Conservation (phyloP, 2,113 vertebrate genomes). For the Hyperoodon ampullatus region DNA sequence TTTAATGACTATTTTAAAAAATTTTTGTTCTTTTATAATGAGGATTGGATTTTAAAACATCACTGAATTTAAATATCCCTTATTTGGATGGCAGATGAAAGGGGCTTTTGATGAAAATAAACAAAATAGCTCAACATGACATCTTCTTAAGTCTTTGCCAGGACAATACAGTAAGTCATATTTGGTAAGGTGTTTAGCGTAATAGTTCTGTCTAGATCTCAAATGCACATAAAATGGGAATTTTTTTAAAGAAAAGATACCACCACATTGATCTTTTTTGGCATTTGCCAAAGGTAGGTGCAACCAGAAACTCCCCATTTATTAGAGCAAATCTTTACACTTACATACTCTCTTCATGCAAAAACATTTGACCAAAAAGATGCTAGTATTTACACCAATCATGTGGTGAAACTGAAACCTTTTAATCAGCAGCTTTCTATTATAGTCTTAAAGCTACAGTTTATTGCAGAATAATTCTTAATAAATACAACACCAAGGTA, state of each 20-base stretch:
- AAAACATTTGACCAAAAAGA: conserved; percentile 28
- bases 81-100: conserved; percentile 65
- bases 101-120: conserved; percentile 71
- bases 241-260: conserved; percentile 37
- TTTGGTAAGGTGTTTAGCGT: conserved; percentile 60
- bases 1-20: conserved; percentile 13
- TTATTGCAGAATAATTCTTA: conserved; percentile 62
- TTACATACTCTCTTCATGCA: not conserved
- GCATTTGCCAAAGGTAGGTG: not conserved
- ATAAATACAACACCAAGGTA: not conserved
- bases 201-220: conserved; percentile 47
- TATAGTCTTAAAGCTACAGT: not conserved
- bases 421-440: conserved; percentile 18
- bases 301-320: conserved; percentile 29
- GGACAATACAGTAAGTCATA: conserved; percentile 63
- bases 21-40: conserved; percentile 37
- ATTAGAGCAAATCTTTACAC: conserved; percentile 33
- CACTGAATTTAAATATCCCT: conserved; percentile 51
- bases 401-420: conserved; percentile 4
- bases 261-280: not conserved
- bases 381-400: not conserved
- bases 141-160: conserved; percentile 69
- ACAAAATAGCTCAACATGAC: conserved; percentile 61
- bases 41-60: conserved; percentile 53
- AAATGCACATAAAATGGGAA: conserved; percentile 27